Evolutionary conservation across 1,140 invertebrate genomes (phyloP).

Genomic region (Anoplolepis gracilipes): DNA sequence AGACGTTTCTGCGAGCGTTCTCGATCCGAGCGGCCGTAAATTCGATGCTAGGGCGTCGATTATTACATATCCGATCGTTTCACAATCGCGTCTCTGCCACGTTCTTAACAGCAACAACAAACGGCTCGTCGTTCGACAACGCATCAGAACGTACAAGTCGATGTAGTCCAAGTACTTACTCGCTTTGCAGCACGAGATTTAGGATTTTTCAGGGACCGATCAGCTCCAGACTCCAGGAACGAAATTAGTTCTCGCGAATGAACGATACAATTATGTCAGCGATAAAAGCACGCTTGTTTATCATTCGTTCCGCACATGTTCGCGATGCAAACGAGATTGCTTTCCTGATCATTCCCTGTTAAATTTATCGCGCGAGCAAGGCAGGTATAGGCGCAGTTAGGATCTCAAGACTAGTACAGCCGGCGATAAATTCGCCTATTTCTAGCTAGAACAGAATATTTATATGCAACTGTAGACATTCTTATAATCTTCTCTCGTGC

Average conservation of each 20-base stretch:
- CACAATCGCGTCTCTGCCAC: neutral
- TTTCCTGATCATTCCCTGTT: slow-evolving; percentile 48
- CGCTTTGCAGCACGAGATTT: slow-evolving; percentile 69
- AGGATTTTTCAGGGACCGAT: slow-evolving; percentile 41
- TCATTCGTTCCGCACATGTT: neutral
- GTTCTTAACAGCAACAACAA: neutral
- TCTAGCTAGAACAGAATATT: slow-evolving; percentile 25
- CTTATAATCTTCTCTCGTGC: slow-evolving; percentile 74
- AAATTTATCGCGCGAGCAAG: slow-evolving; percentile 47
- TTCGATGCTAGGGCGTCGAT: slow-evolving; percentile 16
- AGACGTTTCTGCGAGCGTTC: slow-evolving; percentile 71
- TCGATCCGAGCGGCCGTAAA: slow-evolving; percentile 62
- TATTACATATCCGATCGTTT: neutral
- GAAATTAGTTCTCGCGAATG: neutral
- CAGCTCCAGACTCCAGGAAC: neutral
- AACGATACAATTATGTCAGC: neutral
- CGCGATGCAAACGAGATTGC: slow-evolving; percentile 6
- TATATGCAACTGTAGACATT: neutral
- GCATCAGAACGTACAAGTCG: slow-evolving; percentile 66
- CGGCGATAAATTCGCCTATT: slow-evolving; percentile 34
- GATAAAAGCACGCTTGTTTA: neutral
- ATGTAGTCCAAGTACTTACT: slow-evolving; percentile 45
- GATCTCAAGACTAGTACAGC: slow-evolving; percentile 36
- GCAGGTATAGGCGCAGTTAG: slow-evolving; percentile 64
- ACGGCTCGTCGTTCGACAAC: slow-evolving; percentile 67